A percentile compares a stretch with the other conserved stretches of the same genome.
These are phyloP conservation scores for Aldrovandia affinis DNA, from an alignment of 2,797 vertebrate genomes.

Conservation along the genomic window DNA sequence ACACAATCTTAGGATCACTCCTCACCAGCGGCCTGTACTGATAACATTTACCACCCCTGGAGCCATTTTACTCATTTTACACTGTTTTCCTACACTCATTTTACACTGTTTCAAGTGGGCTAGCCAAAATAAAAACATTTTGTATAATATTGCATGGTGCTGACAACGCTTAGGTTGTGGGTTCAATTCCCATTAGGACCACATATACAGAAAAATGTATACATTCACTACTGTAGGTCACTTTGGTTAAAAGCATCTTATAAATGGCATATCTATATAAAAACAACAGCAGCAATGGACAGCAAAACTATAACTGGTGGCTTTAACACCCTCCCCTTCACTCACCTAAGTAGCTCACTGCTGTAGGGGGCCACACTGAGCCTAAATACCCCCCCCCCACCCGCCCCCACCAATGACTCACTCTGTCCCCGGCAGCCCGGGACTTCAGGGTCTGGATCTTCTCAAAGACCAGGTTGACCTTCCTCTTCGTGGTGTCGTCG, in stretches of 20 bases:
- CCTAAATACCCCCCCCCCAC: conserved; percentile 33
- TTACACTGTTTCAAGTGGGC: too few relatives aligned
- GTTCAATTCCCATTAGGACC: too few relatives aligned
- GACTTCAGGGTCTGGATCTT: conserved; percentile 98
- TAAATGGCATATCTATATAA: background rate
- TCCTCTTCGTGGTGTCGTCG: conserved; percentile 92
- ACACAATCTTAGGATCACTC: conserved; percentile 23
- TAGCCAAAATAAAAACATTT: too few relatives aligned
- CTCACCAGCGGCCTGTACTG: conserved; percentile 18
- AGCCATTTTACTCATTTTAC: background rate
- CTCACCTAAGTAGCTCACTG: conserved; percentile 46
- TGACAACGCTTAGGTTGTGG: too few relatives aligned
- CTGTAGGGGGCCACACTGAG: conserved; percentile 45
- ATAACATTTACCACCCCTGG: background rate
- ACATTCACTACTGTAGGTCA: too few relatives aligned
- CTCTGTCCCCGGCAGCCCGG: conserved; percentile 82
- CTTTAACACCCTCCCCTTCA: conserved; percentile 36
- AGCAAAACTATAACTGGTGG: conserved; percentile 44
- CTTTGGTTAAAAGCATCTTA: too few relatives aligned
- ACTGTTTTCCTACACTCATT: too few relatives aligned
- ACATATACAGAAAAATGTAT: too few relatives aligned
- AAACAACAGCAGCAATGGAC: conserved; percentile 13
- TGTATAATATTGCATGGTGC: too few relatives aligned
- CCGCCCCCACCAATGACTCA: conserved; percentile 57
- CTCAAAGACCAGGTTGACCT: conserved; percentile 98